Percentiles rank a stretch among this genome's conserved stretches.
Evolutionary conservation across 2,888 invertebrate species (phyloP).

Genomic region (Adelognathus sp.): DNA sequence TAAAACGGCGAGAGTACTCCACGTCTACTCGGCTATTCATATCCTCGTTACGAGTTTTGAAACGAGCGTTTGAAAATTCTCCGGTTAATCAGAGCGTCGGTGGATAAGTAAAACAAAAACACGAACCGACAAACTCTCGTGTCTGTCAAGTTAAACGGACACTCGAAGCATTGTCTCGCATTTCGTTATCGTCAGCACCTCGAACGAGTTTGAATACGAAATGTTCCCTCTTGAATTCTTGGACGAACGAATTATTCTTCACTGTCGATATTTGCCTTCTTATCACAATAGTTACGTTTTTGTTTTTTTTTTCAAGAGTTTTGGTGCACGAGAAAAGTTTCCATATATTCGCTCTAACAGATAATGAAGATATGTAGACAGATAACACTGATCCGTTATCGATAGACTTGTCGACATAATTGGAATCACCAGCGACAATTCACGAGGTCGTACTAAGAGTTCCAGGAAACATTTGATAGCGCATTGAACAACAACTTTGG

Average conservation of each 20-base stretch:
- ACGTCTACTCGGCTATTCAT: slow-evolving; percentile 61
- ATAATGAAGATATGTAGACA: slow-evolving; percentile 13
- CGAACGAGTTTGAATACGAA: not conserved
- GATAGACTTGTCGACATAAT: slow-evolving; percentile 28
- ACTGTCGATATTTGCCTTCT: not conserved
- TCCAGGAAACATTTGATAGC: not conserved
- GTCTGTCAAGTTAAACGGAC: not conserved
- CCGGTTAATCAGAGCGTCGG: slow-evolving; percentile 3
- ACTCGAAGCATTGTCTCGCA: not conserved
- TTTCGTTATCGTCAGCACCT: not conserved
- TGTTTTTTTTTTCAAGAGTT: not conserved
- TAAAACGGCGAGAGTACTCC: slow-evolving; percentile 44
- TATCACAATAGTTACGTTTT: not conserved
- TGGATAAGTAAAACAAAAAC: not conserved
- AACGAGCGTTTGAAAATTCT: slow-evolving; percentile 29
- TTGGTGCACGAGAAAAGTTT: slow-evolving; percentile 1
- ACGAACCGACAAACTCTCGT: not conserved
- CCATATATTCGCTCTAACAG: not conserved
- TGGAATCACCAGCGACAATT: slow-evolving; percentile 21
- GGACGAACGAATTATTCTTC: not conserved
- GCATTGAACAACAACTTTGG: not conserved
- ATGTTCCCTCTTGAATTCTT: not conserved
- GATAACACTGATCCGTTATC: slow-evolving; percentile 47
- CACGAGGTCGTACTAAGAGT: not conserved
- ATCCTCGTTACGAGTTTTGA: slow-evolving; percentile 30